Conservation (phyloP, 2,113 vertebrate genomes). For the Halcyon senegalensis region DNA sequence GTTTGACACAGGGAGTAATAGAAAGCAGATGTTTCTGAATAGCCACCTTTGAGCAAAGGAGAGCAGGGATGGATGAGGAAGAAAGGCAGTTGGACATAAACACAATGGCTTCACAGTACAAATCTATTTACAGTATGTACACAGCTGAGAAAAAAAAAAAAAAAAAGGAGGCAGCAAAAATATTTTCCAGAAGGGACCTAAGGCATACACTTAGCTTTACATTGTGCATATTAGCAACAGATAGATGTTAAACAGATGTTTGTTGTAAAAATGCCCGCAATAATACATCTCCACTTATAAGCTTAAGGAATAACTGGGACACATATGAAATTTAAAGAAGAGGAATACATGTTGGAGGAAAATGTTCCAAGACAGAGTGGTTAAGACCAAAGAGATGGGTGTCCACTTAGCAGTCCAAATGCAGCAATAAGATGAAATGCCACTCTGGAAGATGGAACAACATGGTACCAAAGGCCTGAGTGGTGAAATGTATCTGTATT, state of each 20-base stretch:
- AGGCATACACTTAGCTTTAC: background rate
- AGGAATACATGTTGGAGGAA: background rate
- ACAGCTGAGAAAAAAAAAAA: background rate
- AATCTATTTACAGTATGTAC: background rate
- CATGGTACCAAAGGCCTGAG: background rate
- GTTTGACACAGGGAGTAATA: background rate
- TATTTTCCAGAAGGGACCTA: background rate
- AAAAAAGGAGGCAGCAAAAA: background rate
- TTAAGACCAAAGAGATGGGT: background rate
- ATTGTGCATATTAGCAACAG: background rate
- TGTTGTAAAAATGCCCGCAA: background rate
- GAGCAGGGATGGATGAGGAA: background rate
- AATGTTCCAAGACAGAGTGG: background rate
- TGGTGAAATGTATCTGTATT: background rate
- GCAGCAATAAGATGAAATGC: background rate
- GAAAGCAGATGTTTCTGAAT: slow-evolving; percentile 29
- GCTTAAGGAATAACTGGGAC: background rate
- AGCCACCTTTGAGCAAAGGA: background rate
- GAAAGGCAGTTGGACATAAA: background rate
- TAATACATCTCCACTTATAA: background rate
- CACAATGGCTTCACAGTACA: background rate
- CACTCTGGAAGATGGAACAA: background rate
- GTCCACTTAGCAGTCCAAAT: background rate
- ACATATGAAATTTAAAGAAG: background rate
- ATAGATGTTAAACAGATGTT: slow-evolving; percentile 37